A percentile compares a stretch with the other conserved stretches of the same genome.
Evolutionary conservation across 2,888 invertebrate species (phyloP).

Genomic region (Drosophila borborema): DNA sequence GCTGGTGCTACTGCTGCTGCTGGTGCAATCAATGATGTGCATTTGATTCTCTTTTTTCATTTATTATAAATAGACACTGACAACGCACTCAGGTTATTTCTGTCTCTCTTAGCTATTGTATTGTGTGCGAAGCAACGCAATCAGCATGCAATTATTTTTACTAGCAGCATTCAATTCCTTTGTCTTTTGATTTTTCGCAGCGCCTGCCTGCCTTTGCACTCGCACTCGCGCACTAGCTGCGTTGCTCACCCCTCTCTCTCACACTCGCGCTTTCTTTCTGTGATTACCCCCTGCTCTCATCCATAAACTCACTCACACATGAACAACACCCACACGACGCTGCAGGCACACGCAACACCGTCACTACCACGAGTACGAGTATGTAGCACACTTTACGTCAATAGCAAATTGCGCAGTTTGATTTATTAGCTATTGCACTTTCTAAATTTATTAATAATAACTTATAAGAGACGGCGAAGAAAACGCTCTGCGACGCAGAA

Average conservation of each 20-base stretch:
- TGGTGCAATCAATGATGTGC: constrained; percentile 31
- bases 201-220: constrained; percentile 33
- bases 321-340: constrained; percentile 37
- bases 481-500: constrained; percentile 47
- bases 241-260: constrained; percentile 25
- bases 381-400: constrained; percentile 34
- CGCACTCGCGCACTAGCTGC: constrained; percentile 47
- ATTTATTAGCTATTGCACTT: constrained; percentile 48
- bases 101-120: constrained; percentile 10
- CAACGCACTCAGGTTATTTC: constrained; percentile 18
- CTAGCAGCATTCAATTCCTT: constrained; percentile 44
- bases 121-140: constrained; percentile 19
- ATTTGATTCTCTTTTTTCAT: constrained; percentile 13
- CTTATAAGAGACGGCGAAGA: constrained; percentile 30
- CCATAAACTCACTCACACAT: constrained; percentile 19
- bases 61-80: constrained; percentile 38
- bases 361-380: constrained; percentile 25
- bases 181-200: constrained; percentile 55
- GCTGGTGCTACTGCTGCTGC: constrained; percentile 5
- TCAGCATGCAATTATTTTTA: constrained; percentile 34
- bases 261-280: background rate
- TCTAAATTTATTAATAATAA: constrained; percentile 41
- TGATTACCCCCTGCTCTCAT: constrained; percentile 21
- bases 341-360: constrained; percentile 22
- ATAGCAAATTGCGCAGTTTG: constrained; percentile 54